phyloP scores from a whole-genome alignment of 2,888 invertebrate species.

The Mythimna albipuncta region DNA sequence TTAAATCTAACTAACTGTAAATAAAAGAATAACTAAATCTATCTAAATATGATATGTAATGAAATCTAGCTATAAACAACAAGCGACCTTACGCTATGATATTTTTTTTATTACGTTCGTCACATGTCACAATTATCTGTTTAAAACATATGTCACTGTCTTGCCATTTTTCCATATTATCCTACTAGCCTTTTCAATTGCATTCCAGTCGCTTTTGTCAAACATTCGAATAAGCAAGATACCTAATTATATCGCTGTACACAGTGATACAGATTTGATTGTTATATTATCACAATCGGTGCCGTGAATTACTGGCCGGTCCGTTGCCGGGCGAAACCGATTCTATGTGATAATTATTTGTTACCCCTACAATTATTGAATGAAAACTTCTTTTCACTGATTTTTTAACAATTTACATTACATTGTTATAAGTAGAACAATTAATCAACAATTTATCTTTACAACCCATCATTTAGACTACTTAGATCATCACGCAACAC shows the following conservation, averaged over 20 bases:
- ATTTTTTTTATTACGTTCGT: too few relatives aligned
- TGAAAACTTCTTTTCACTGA: constrained; percentile 36
- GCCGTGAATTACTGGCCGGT: constrained; percentile 30
- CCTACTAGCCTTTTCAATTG: background rate
- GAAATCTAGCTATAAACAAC: too few relatives aligned
- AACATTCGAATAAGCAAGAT: constrained; percentile 16
- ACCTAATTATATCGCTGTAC: background rate
- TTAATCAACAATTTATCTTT: constrained; percentile 62
- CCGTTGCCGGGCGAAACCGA: constrained; percentile 8
- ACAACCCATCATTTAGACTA: constrained; percentile 62
- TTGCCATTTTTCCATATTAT: too few relatives aligned
- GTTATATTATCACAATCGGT: constrained; percentile 26
- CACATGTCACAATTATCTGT: too few relatives aligned
- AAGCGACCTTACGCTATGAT: too few relatives aligned
- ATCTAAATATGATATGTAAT: too few relatives aligned
- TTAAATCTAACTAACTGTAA: background rate
- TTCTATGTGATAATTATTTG: constrained; percentile 13
- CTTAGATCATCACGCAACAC: constrained; percentile 74
- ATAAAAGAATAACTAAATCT: too few relatives aligned
- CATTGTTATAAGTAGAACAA: constrained; percentile 49
- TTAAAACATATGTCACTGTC: too few relatives aligned
- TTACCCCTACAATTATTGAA: constrained; percentile 32
- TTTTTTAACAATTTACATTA: constrained; percentile 29
- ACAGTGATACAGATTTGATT: constrained; percentile 20
- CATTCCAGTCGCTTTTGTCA: background rate